Conservation (phyloP, 1,140 invertebrate species). For the Brachionus plicatilis region DNA sequence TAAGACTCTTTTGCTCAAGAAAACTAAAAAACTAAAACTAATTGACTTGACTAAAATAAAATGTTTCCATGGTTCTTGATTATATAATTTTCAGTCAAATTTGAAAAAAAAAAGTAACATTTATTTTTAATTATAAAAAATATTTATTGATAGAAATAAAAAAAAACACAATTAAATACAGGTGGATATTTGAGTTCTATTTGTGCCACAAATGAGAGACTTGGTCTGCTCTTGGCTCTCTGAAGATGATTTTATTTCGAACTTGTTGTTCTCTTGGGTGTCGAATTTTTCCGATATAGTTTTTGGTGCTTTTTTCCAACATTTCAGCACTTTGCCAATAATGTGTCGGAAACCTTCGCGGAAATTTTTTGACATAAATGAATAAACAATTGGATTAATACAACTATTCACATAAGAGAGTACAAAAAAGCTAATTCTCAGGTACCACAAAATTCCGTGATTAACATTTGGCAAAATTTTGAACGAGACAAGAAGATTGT, state of each 20-base stretch:
- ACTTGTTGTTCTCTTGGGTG: background rate
- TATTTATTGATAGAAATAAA: background rate
- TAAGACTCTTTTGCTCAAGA: background rate
- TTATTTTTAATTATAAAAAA: background rate
- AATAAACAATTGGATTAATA: slow-evolving; percentile 72
- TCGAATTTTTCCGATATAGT: background rate
- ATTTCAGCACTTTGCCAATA: slow-evolving; percentile 41
- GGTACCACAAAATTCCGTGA: slow-evolving; percentile 61
- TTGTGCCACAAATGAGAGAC: background rate
- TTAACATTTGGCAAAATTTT: slow-evolving; percentile 59
- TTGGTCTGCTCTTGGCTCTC: slow-evolving; percentile 1
- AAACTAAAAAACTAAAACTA: background rate
- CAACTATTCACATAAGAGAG: slow-evolving; percentile 69
- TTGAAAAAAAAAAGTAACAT: background rate
- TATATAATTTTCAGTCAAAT: background rate
- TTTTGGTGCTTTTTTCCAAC: background rate
- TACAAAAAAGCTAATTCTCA: slow-evolving; percentile 63
- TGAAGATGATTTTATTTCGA: slow-evolving; percentile 19
- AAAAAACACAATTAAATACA: background rate
- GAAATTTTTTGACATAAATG: slow-evolving; percentile 75
- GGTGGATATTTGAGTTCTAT: background rate
- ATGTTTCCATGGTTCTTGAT: background rate
- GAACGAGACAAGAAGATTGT: slow-evolving; percentile 64
- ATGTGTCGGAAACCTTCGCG: slow-evolving; percentile 62
- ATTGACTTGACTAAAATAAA: slow-evolving; percentile 3